Conservation (phyloP, 2,113 vertebrate genomes). For the Eidolon helvum region DNA sequence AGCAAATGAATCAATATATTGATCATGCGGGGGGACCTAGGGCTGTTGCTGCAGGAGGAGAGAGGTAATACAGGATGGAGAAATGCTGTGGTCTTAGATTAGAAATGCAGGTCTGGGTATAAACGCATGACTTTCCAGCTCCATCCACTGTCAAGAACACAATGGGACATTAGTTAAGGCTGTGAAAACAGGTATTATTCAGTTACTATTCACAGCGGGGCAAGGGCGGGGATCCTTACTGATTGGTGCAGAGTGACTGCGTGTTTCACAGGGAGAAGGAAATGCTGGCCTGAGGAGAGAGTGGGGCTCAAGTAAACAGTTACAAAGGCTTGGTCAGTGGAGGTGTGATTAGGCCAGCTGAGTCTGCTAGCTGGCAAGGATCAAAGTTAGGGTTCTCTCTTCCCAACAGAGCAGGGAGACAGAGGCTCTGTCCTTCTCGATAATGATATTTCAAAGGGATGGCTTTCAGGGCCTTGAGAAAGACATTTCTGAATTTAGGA, state of each 20-base stretch:
- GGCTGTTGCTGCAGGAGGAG: not conserved
- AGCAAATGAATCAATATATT: not conserved
- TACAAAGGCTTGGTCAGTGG: not conserved
- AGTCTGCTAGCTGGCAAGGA: not conserved
- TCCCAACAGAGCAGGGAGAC: not conserved
- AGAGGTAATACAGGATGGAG: not conserved
- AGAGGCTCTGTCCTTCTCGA: not conserved
- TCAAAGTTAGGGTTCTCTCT: not conserved
- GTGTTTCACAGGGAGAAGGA: not conserved
- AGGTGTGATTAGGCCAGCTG: not conserved
- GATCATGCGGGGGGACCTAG: not conserved
- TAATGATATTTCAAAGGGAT: not conserved
- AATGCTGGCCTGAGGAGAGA: not conserved
- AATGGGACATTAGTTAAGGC: not conserved
- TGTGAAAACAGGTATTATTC: not conserved
- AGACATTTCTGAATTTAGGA: not conserved
- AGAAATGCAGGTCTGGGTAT: not conserved
- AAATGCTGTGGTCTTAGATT: not conserved
- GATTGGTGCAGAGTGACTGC: not conserved
- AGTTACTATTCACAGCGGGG: not conserved
- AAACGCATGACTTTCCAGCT: not conserved
- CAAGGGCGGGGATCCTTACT: not conserved
- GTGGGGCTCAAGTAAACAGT: not conserved
- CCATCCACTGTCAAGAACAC: not conserved
- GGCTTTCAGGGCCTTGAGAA: not conserved